These are phyloP conservation scores for Oncorhynchus clarkii DNA, from an alignment of 2,113 vertebrate genomes.

Conservation along the genomic window DNA sequence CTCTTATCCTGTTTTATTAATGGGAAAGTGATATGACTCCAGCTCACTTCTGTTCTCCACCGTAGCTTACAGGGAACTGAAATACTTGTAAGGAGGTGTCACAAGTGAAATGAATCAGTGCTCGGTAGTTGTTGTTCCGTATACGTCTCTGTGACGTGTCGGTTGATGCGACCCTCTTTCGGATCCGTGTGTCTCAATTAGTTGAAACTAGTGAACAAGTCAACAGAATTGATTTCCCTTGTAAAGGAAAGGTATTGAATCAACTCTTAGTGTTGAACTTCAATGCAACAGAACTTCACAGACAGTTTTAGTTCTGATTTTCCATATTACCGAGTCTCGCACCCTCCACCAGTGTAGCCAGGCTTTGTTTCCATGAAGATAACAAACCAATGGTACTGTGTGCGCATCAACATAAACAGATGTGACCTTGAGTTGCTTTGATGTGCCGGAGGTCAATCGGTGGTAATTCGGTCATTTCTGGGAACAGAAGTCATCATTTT, in stretches of 20 bases:
- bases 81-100: neutral
- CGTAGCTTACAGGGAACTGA: neutral
- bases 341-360: too few species aligned
- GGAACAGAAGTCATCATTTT: neutral
- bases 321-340: neutral
- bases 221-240: neutral
- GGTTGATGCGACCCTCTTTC: neutral
- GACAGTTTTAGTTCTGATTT: neutral
- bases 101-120: neutral
- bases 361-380: too few species aligned
- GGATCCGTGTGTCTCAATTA: neutral
- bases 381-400: too few species aligned
- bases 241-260: neutral
- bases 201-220: neutral
- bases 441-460: too few species aligned
- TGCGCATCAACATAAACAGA: too few species aligned
- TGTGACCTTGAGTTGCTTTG: too few species aligned
- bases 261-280: neutral
- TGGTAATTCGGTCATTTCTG: neutral
- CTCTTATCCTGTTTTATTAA: neutral
- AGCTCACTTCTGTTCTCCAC: neutral
- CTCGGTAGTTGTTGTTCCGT: neutral
- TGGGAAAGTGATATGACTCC: neutral
- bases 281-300: neutral
- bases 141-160: neutral